Base-by-base conservation (phyloP, 2,888 invertebrate genomes). In the Drosophila pseudotakahashii region DNA sequence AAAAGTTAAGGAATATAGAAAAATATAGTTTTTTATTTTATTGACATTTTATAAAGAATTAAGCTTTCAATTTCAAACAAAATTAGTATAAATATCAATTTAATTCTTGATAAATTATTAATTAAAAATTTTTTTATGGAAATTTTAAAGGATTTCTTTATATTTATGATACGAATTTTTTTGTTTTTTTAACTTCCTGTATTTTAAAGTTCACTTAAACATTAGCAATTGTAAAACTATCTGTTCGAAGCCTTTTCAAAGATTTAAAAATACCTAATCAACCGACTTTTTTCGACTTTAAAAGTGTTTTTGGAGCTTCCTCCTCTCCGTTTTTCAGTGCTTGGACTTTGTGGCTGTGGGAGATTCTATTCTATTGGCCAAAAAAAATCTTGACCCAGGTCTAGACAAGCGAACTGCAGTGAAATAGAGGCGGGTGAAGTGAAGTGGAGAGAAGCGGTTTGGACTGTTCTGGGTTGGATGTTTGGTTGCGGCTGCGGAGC, bases 381-480 rank as follows among this genome's bases (percentile, higher is more conserved):
- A 67, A 66, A 67, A 32, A 53, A 71, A 69, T 34, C 80, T 77
- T 86, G 86, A 86, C 83, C 77, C 80, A 79, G 80, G 79, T 74
- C 80, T 86, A 80, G 64, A 68, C 77, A 32, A 50, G n/a, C 13
- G 32, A 45, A 55, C 9, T 64, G 50, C 66, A 36, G 23, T 14
- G 19, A 39, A 68, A 52, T 68, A 32, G 39, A 54, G 54, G 44
- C 53, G 9, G 42, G 51, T 51, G 37, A 19, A 67, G 45, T 45
- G 53, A 67, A 52, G 67, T 66, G 63, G 42, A 67, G 41, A 34
- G 42, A 52, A 53, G 45, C 66, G 66, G 39, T 45, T 68, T 19
- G 69, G 45, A 47, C n/a, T 68, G 16, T 37, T 45, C 19, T 57
- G 58, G 42, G 10, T 44, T 36, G 62, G 62, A 34, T 48, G 37